A percentile compares a stretch with the other conserved stretches of the same genome.
Evolutionary conservation across 1,140 invertebrate genomes (phyloP).

Genomic region (Planococcus citri): DNA sequence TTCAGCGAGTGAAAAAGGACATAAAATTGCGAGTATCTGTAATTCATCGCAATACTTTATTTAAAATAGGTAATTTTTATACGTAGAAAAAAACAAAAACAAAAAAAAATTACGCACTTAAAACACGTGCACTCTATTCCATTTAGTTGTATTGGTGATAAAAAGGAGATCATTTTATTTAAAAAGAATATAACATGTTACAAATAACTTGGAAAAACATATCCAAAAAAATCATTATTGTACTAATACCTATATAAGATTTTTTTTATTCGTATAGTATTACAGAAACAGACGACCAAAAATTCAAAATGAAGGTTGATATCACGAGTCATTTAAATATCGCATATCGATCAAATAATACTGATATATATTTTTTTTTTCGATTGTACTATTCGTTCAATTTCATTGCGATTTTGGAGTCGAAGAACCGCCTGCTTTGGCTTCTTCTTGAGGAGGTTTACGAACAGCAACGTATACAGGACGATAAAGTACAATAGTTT

Average conservation of each 20-base stretch:
- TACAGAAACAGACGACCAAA: too few relatives aligned
- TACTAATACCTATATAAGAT: not conserved
- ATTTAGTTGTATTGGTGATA: not conserved
- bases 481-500: conserved; percentile 48
- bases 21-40: too few relatives aligned
- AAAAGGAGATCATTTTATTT: not conserved
- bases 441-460: not conserved
- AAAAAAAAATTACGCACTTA: not conserved
- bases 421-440: not conserved
- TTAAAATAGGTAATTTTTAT: too few relatives aligned
- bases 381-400: not conserved
- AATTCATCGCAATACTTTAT: too few relatives aligned
- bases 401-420: not conserved
- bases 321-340: not conserved
- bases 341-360: too few relatives aligned
- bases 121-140: not conserved
- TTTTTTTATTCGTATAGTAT: not conserved
- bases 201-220: not conserved
- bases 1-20: too few relatives aligned
- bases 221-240: not conserved
- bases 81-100: too few relatives aligned
- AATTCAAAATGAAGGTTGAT: not conserved
- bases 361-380: not conserved
- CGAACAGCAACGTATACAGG: conserved; percentile 51
- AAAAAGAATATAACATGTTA: not conserved